A percentile compares a stretch with the other conserved stretches of the same genome.
Evolutionary conservation across 2,888 invertebrate genomes (phyloP).

Genomic region (Ichneumoninae sp.): DNA sequence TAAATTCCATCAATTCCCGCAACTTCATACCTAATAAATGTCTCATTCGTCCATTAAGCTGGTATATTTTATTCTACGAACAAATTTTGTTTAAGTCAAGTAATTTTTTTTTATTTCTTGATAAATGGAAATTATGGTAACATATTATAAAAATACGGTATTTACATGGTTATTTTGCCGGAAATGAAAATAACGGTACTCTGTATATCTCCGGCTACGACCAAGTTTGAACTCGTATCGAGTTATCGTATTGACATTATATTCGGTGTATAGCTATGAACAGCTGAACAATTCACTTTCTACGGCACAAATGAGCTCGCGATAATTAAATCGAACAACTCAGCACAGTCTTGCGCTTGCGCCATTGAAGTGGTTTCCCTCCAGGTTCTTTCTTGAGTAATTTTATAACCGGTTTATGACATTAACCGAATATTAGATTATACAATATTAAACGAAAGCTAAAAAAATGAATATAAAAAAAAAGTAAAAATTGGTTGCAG

Average conservation of each 20-base stretch:
- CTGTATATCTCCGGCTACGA: too few species aligned
- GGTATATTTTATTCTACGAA: too few species aligned
- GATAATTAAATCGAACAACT: not conserved
- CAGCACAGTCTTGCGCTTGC: not conserved
- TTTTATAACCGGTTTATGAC: not conserved
- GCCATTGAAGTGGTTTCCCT: not conserved
- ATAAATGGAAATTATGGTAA: too few species aligned
- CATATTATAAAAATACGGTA: too few species aligned
- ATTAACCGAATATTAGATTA: not conserved
- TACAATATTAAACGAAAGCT: not conserved
- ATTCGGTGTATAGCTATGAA: not conserved
- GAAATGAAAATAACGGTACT: too few species aligned
- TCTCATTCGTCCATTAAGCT: too few species aligned
- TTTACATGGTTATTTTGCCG: too few species aligned
- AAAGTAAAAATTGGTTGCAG: not conserved
- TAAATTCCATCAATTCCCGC: too few species aligned
- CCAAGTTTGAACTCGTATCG: not conserved
- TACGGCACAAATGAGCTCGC: not conserved
- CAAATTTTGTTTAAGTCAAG: not conserved
- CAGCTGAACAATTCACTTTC: not conserved
- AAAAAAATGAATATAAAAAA: not conserved
- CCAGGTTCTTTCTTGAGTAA: not conserved
- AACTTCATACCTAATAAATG: not conserved
- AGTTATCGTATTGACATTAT: not conserved
- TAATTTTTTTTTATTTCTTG: too few species aligned